Evolutionary conservation across 2,797 vertebrate genomes (phyloP).

Genomic region (Thamnophis elegans): DNA sequence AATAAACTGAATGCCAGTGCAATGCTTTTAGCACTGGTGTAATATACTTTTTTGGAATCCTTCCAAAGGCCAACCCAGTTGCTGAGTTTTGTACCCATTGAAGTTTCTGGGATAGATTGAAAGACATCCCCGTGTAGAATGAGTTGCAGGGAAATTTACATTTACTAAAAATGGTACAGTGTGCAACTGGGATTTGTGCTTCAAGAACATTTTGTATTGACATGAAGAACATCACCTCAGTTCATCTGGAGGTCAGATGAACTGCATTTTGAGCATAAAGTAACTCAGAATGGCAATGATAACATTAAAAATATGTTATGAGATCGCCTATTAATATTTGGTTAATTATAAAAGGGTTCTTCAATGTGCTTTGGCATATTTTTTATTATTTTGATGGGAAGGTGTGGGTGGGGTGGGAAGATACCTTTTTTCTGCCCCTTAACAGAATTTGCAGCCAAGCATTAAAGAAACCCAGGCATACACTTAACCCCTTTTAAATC

Average conservation of each 20-base stretch:
- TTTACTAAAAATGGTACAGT: neutral
- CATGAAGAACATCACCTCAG: neutral
- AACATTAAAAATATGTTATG: neutral
- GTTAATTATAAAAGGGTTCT: neutral
- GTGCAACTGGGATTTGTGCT: neutral
- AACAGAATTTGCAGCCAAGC: slow-evolving; percentile 33
- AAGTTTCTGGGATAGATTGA: neutral
- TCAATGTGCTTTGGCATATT: neutral
- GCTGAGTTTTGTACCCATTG: neutral
- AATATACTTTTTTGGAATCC: neutral
- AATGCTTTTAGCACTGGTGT: neutral
- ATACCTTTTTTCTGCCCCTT: slow-evolving; percentile 13
- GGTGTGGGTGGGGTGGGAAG: rapidly evolving
- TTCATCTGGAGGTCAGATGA: neutral
- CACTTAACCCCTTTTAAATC: slow-evolving; percentile 59
- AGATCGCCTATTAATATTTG: neutral
- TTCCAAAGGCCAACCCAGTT: neutral
- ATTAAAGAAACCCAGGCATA: neutral
- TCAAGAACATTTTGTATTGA: neutral
- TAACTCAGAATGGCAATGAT: neutral
- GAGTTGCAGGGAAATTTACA: neutral
- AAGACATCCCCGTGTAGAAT: neutral
- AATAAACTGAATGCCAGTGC: neutral
- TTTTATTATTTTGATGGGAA: neutral
- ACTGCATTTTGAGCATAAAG: neutral